phyloP scores from a whole-genome alignment of 2,797 vertebrate genomes.

The Poeciliopsis paucimaculata region DNA sequence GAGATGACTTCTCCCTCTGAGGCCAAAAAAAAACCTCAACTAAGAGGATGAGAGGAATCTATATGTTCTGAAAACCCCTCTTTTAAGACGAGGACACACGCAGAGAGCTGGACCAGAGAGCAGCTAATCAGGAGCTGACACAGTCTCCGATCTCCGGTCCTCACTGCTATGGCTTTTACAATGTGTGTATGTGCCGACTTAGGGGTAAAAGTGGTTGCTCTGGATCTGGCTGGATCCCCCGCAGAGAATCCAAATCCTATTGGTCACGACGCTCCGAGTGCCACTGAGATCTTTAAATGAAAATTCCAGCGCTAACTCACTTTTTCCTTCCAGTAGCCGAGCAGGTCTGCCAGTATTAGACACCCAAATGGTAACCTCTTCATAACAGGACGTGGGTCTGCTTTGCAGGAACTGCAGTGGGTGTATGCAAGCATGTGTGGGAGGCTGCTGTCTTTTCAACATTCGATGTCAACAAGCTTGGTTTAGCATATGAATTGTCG shows the following conservation, averaged over 20 bases:
- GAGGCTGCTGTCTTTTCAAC: conserved; percentile 38
- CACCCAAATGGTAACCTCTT: conserved; percentile 54
- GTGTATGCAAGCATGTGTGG: conserved; percentile 21
- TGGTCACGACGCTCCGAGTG: conserved; percentile 71
- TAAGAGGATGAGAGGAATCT: conserved; percentile 76
- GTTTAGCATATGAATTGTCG: conserved; percentile 40
- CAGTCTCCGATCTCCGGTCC: conserved; percentile 60
- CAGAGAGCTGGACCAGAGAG: conserved; percentile 56
- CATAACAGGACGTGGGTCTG: conserved; percentile 45
- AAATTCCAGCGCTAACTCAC: conserved; percentile 75
- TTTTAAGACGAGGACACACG: conserved; percentile 58
- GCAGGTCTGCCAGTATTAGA: conserved; percentile 62
- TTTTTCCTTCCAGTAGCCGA: conserved; percentile 62
- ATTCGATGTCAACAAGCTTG: conserved; percentile 42
- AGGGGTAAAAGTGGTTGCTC: conserved; percentile 52
- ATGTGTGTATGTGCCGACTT: conserved; percentile 36
- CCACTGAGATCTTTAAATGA: conserved; percentile 76
- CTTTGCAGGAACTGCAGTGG: conserved; percentile 41
- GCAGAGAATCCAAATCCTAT: conserved; percentile 73
- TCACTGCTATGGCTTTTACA: conserved; percentile 35
- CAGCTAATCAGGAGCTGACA: conserved; percentile 63
- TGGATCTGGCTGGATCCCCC: conserved; percentile 66
- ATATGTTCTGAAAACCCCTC: conserved; percentile 56
- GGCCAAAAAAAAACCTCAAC: conserved; percentile 74
- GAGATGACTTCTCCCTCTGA: conserved; percentile 74